A percentile compares a stretch with the other conserved stretches of the same genome.
phyloP scores from a whole-genome alignment of 2,797 vertebrate genomes.

The Heliangelus exortis region DNA sequence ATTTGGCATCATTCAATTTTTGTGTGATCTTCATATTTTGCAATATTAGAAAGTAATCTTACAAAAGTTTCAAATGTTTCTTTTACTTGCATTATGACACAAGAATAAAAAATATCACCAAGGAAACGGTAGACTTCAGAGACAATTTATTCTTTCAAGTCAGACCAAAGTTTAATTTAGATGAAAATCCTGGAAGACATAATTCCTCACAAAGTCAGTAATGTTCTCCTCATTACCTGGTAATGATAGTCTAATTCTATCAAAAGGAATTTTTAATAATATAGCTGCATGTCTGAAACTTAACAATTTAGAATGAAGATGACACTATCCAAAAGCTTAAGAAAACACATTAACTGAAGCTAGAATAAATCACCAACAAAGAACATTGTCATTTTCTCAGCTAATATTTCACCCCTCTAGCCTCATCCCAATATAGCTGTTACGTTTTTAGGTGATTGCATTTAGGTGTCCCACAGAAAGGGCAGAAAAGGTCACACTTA shows the following conservation, averaged over 20 bases:
- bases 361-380: conserved; percentile 67
- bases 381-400: conserved; percentile 46
- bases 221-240: conserved; percentile 72
- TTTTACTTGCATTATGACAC: conserved; percentile 16
- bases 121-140: conserved; percentile 61
- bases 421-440: not conserved
- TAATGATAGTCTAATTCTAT: conserved; percentile 77
- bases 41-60: conserved; percentile 28
- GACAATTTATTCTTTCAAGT: conserved; percentile 71
- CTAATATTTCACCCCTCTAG: conserved; percentile 24
- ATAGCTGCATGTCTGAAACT: conserved; percentile 66
- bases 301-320: conserved; percentile 63
- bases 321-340: conserved; percentile 65
- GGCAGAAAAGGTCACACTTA: not conserved
- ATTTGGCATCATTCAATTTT: conserved; percentile 39
- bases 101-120: conserved; percentile 63
- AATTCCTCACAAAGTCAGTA: conserved; percentile 69
- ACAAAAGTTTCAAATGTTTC: conserved; percentile 55
- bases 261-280: conserved; percentile 73
- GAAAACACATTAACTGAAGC: conserved; percentile 63
- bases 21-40: conserved; percentile 31
- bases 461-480: not conserved
- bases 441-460: not conserved
- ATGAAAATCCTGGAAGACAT: conserved; percentile 71
- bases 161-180: conserved; percentile 74